These are phyloP conservation scores for Rhinatrema bivittatum DNA, from an alignment of 2,797 vertebrate species.

Conservation along the genomic window DNA sequence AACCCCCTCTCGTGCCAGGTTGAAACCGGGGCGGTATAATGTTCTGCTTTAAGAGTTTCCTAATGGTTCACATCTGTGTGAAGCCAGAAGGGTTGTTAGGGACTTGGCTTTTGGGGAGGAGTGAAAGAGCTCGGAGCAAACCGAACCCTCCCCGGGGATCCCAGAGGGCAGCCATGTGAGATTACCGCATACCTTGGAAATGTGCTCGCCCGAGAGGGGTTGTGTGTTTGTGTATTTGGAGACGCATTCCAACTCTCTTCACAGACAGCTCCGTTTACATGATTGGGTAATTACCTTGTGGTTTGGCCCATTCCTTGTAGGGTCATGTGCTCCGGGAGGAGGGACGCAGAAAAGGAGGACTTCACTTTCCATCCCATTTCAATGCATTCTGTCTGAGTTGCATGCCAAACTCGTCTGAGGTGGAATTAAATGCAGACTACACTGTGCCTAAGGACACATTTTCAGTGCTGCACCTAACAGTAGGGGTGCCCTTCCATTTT, in stretches of 20 bases:
- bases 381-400: too few relatives aligned
- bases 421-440: too few relatives aligned
- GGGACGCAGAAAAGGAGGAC: too few relatives aligned
- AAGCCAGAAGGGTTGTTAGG: background rate
- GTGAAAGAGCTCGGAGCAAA: conserved; percentile 18
- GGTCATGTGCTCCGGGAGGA: background rate
- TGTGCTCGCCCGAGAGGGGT: conserved; percentile 52
- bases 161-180: conserved; percentile 63
- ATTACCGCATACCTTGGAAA: conserved; percentile 68
- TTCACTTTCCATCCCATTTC: rapidly evolving
- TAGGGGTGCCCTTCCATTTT: too few relatives aligned
- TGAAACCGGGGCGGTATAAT: conserved; percentile 58
- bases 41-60: conserved; percentile 55
- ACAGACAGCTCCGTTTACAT: conserved; percentile 54
- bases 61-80: conserved; percentile 61
- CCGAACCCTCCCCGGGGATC: conserved; percentile 48
- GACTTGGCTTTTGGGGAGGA: conserved; percentile 4
- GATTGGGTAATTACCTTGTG: conserved; percentile 51
- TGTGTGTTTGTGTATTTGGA: conserved; percentile 54
- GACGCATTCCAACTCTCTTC: conserved; percentile 57
- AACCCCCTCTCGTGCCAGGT: conserved; percentile 56
- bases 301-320: conserved; percentile 14
- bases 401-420: too few relatives aligned
- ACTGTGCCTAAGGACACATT: too few relatives aligned
- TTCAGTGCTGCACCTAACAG: too few relatives aligned